phyloP scores from a whole-genome alignment of 2,888 invertebrate species.

The Seira ritae region DNA sequence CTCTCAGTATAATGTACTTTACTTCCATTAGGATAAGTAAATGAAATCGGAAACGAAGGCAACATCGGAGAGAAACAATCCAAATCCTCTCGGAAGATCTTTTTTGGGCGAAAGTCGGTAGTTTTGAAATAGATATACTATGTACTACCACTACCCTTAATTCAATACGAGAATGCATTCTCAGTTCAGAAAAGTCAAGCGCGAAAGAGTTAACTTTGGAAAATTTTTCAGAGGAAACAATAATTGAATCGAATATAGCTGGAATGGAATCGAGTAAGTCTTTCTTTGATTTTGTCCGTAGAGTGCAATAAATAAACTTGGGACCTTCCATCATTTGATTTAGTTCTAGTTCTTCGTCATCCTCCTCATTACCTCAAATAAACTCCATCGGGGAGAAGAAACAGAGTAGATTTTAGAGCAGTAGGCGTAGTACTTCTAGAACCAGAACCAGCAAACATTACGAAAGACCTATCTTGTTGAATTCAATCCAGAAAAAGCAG shows the following conservation, averaged over 20 bases:
- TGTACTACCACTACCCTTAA: too few relatives aligned
- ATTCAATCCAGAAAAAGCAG: background rate
- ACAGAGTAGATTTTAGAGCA: background rate
- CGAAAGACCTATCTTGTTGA: background rate
- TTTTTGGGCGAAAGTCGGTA: too few relatives aligned
- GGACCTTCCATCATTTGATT: background rate
- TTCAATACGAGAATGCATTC: too few relatives aligned
- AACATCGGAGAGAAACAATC: too few relatives aligned
- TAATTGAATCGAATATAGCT: background rate
- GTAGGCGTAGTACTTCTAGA: slow-evolving; percentile 3
- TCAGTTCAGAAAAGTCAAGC: too few relatives aligned
- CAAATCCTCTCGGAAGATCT: too few relatives aligned
- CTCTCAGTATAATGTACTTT: too few relatives aligned
- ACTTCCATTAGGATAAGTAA: too few relatives aligned
- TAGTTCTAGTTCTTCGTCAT: background rate
- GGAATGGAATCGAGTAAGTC: too few relatives aligned
- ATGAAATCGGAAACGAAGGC: too few relatives aligned
- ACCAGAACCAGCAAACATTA: background rate
- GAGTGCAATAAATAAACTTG: background rate
- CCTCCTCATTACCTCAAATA: background rate
- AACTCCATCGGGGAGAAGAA: background rate
- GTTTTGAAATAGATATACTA: too few relatives aligned
- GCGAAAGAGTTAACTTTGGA: background rate
- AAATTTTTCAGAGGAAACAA: background rate
- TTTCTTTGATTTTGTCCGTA: background rate